Evolutionary conservation across 1,140 invertebrate genomes (phyloP), one percentile per base, ranked within the genome.

Genomic region (Potamilus streckersoni): DNA sequence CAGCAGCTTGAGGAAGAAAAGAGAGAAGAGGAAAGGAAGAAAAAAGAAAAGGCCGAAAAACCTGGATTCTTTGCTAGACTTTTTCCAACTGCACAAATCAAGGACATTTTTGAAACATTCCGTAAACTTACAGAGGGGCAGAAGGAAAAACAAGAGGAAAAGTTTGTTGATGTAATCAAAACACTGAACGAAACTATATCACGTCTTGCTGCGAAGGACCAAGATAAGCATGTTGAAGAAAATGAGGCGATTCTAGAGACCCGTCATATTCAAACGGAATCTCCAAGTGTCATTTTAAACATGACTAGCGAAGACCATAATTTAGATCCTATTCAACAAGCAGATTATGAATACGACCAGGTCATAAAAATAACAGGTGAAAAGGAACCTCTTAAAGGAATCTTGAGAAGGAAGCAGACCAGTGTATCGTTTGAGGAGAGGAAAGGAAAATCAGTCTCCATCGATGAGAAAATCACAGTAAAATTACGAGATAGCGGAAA

Each of bases 41-140:
- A 63, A 4, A 73, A 57, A 20, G 75, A 74, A 66, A 80, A 78
- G 61, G 74, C 76, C 96, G 77, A 78, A 58, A 71, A 80, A 80
- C 73, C 62, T 79, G 80, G 56, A 57, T 85, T n/a, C 65, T 85
- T 27, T 80, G 79, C 5, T 83, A 75, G 80, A 68, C 84, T 20
- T 84, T 84, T 49, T 62, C 64, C 6, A 74, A 83, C 27, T 76
- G 85, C 15, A 80, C 80, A 16, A 83, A 85, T 64, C 59, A 78
- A 11, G 72, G 77, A 15, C 81, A 84, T 23, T 61, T 86, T 20
- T 75, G 85, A 57, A 79, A 75, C 56, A 81, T 83, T 60, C 55
- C 79, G 38, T 69, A 79, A 31, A 69, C 31, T 31, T 59, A 72
- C 17, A 78, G 77, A 2, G n/a, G 73, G 19, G 62, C 63, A 23